These are phyloP conservation scores for Chiloscyllium plagiosum DNA, from an alignment of 2,113 vertebrate genomes.

Conservation along the genomic window DNA sequence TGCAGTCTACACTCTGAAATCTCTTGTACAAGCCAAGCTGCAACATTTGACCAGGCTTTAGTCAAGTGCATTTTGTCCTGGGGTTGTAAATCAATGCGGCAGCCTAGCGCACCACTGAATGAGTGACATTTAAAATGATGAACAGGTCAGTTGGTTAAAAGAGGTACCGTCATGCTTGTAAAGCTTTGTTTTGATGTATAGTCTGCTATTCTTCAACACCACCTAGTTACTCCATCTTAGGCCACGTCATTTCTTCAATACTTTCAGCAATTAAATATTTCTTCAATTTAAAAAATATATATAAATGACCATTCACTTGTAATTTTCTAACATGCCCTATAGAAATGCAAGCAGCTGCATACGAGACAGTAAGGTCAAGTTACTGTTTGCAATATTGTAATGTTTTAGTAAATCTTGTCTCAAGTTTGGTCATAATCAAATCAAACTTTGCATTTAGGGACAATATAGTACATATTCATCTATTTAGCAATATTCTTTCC, in stretches of 20 bases:
- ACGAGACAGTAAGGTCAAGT: not conserved
- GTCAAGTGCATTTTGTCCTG: not conserved
- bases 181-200: not conserved
- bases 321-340: not conserved
- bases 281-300: not conserved
- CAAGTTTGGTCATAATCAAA: not conserved
- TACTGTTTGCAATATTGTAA: not conserved
- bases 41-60: not conserved
- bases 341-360: not conserved
- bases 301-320: too few relatives aligned
- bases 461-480: not conserved
- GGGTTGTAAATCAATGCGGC: not conserved
- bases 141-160: not conserved
- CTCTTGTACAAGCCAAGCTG: not conserved
- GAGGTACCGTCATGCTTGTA: not conserved
- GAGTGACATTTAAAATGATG: not conserved
- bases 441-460: not conserved
- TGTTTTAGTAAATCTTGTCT: not conserved
- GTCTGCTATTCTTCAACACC: not conserved
- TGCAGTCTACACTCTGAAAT: not conserved
- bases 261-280: not conserved
- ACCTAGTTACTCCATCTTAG: not conserved
- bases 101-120: not conserved
- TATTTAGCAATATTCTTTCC: not conserved
- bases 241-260: not conserved